phyloP scores from a whole-genome alignment of 2,113 vertebrate species.

The Sciurus niger region DNA sequence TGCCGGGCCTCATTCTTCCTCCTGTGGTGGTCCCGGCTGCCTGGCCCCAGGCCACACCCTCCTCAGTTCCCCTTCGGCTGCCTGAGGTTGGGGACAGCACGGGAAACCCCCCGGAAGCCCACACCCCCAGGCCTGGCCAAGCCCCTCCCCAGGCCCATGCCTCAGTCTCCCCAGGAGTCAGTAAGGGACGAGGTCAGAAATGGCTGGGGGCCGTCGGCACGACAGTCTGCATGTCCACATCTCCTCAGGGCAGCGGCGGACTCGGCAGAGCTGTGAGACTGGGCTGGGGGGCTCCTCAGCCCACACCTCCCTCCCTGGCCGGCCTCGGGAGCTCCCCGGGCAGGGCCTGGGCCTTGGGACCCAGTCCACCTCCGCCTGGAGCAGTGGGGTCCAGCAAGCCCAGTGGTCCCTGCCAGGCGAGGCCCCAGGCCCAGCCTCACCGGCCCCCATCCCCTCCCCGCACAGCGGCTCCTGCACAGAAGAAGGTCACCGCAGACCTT shows the following conservation, averaged over 20 bases:
- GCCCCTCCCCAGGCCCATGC: background rate
- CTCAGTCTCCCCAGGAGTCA: background rate
- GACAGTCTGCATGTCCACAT: accelerated
- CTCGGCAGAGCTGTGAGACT: background rate
- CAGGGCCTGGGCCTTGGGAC: no score
- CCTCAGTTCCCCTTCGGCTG: background rate
- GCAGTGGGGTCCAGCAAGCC: background rate
- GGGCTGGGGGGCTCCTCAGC: accelerated
- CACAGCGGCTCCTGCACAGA: background rate
- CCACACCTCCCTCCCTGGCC: background rate
- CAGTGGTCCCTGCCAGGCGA: no score
- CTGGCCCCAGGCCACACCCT: background rate
- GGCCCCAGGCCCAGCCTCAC: background rate
- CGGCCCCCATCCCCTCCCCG: background rate
- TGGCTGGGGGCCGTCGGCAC: background rate
- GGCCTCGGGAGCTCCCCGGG: background rate
- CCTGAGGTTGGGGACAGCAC: background rate
- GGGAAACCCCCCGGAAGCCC: background rate
- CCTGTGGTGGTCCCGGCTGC: background rate
- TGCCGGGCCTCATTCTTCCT: background rate
- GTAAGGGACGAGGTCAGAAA: background rate
- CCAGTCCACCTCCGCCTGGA: background rate
- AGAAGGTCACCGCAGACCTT: background rate
- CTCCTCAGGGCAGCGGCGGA: accelerated
- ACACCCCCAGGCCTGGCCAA: background rate